phyloP scores from a whole-genome alignment of 2,888 invertebrate genomes.

The Oligia fasciuncula region DNA sequence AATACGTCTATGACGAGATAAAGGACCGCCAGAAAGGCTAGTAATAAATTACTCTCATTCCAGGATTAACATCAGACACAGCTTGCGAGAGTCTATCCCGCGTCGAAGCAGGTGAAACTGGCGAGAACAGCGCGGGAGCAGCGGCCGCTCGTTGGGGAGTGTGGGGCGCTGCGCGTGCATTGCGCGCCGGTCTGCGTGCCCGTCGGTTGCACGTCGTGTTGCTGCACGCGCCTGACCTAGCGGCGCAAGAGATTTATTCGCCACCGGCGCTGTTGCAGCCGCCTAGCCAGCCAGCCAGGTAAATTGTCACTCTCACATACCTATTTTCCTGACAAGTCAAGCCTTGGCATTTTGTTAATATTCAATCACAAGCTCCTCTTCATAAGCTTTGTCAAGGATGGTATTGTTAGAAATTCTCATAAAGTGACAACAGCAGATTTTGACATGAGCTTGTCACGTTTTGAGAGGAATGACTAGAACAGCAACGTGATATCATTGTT shows the following conservation, averaged over 20 bases:
- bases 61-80: conserved; percentile 87
- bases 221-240: conserved; percentile 92
- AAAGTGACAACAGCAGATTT: neutral
- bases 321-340: neutral
- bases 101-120: conserved; percentile 73
- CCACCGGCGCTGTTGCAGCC: conserved; percentile 88
- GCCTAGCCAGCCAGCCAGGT: conserved; percentile 86
- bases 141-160: conserved; percentile 93
- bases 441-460: neutral
- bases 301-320: conserved; percentile 9
- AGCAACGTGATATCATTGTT: neutral
- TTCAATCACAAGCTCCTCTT: neutral
- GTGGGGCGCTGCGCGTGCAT: conserved; percentile 94
- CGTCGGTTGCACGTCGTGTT: conserved; percentile 93
- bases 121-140: conserved; percentile 82
- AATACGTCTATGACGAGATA: neutral
- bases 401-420: neutral
- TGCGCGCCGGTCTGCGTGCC: conserved; percentile 92
- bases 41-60: conserved; percentile 12
- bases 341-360: neutral
- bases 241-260: conserved; percentile 91
- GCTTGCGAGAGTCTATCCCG: conserved; percentile 83
- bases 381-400: neutral
- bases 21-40: neutral
- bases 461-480: neutral